phyloP scores from a whole-genome alignment of 2,797 vertebrate genomes.

The Ctenopoma multispine region DNA sequence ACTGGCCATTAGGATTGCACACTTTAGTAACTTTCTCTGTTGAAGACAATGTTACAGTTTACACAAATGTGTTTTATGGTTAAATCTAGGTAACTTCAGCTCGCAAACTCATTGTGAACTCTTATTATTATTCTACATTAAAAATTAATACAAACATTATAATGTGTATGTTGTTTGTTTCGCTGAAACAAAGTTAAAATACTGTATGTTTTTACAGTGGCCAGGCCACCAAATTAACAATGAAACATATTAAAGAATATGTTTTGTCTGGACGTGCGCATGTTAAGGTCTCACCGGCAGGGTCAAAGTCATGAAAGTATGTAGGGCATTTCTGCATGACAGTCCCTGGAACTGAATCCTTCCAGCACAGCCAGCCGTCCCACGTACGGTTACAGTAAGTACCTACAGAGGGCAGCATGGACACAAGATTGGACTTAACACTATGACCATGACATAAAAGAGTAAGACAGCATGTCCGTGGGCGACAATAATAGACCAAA shows the following conservation, averaged over 20 bases:
- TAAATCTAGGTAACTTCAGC: neutral
- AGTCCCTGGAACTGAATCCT: slow-evolving; percentile 76
- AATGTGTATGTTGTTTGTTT: too few species aligned
- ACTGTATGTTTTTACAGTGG: too few species aligned
- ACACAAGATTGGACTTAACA: neutral
- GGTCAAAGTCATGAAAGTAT: slow-evolving; percentile 85
- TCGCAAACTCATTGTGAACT: neutral
- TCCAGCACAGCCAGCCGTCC: slow-evolving; percentile 89
- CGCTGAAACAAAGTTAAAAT: too few species aligned
- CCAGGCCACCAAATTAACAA: neutral
- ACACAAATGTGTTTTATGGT: neutral
- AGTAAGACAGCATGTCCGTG: neutral
- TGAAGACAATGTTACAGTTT: slow-evolving; percentile 7
- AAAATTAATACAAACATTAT: too few species aligned
- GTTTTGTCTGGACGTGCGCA: neutral
- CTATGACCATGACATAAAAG: neutral
- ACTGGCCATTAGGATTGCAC: slow-evolving; percentile 83
- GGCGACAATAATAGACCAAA: neutral
- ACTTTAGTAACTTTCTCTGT: slow-evolving; percentile 87
- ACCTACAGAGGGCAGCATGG: slow-evolving; percentile 69
- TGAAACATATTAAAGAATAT: neutral
- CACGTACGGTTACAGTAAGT: slow-evolving; percentile 86
- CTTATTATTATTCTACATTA: too few species aligned
- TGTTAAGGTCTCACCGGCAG: slow-evolving; percentile 70
- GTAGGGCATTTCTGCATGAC: slow-evolving; percentile 81